phyloP scores from a whole-genome alignment of 2,888 invertebrate species.

The Herminia tarsipennalis region DNA sequence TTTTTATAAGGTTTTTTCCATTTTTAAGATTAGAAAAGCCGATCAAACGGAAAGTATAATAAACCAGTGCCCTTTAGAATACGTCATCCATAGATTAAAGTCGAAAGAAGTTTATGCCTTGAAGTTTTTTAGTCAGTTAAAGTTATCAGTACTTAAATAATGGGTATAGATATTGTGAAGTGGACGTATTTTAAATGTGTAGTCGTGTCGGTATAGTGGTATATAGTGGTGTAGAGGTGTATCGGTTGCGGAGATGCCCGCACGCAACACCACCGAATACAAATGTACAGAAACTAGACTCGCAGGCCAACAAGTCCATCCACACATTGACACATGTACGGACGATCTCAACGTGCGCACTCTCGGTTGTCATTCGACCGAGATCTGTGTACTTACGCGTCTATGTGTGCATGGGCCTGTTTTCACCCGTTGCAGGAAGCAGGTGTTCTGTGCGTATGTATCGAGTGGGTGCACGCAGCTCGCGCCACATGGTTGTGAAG shows the following conservation, averaged over 20 bases:
- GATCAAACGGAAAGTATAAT: conserved; percentile 78
- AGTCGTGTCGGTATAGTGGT: conserved; percentile 69
- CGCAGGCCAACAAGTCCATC: too few relatives aligned
- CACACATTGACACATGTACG: too few relatives aligned
- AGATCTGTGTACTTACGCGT: too few relatives aligned
- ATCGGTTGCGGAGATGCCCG: conserved; percentile 20
- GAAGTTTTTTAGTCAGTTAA: conserved; percentile 82
- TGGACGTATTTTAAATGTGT: conserved; percentile 67
- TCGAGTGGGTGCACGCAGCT: conserved; percentile 18
- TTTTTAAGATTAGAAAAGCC: conserved; percentile 74
- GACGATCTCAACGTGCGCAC: too few relatives aligned
- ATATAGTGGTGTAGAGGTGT: conserved; percentile 52
- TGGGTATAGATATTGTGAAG: conserved; percentile 63
- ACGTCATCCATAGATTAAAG: conserved; percentile 82
- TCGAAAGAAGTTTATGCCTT: conserved; percentile 82
- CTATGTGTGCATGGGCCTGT: too few relatives aligned
- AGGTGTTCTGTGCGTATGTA: too few relatives aligned
- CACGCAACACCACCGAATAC: conserved; percentile 9
- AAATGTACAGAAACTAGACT: too few relatives aligned
- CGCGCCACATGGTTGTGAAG: conserved; percentile 73
- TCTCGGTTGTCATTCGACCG: too few relatives aligned
- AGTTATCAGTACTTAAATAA: conserved; percentile 82
- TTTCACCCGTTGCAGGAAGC: too few relatives aligned
- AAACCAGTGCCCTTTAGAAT: conserved; percentile 84
- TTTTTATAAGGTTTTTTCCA: conserved; percentile 77